phyloP scores from a whole-genome alignment of 2,797 vertebrate species.

The Galago senegalensis region DNA sequence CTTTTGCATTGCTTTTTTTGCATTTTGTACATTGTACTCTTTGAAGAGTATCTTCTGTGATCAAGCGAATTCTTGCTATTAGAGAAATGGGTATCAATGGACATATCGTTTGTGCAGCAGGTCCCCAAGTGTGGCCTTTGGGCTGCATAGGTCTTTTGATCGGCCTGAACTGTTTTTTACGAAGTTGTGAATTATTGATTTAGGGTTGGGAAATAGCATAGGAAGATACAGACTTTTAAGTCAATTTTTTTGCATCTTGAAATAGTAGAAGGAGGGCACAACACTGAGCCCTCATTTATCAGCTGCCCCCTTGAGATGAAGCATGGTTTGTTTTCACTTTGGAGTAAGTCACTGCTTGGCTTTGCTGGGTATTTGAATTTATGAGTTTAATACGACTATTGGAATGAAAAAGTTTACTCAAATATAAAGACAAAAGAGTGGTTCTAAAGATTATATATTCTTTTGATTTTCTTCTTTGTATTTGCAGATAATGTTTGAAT shows the following conservation, averaged over 20 bases:
- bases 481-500: constrained; percentile 46
- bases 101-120: background rate
- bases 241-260: constrained; percentile 3
- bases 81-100: background rate
- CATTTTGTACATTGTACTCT: background rate
- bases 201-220: background rate
- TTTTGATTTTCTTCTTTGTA: background rate
- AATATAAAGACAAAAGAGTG: background rate
- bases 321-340: background rate
- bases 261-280: background rate
- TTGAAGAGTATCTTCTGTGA: constrained; percentile 41
- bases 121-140: background rate
- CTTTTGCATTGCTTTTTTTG: constrained; percentile 23
- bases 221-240: background rate
- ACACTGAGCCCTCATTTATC: background rate
- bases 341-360: background rate
- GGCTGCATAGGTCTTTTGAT: background rate
- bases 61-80: background rate
- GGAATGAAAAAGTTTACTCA: background rate
- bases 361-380: background rate
- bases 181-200: constrained; percentile 10
- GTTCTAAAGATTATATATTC: background rate
- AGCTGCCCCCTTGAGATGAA: background rate
- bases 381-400: background rate
- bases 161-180: background rate